Base-by-base conservation (phyloP, 2,113 vertebrate genomes). In the Aspiorhynchus laticeps region DNA sequence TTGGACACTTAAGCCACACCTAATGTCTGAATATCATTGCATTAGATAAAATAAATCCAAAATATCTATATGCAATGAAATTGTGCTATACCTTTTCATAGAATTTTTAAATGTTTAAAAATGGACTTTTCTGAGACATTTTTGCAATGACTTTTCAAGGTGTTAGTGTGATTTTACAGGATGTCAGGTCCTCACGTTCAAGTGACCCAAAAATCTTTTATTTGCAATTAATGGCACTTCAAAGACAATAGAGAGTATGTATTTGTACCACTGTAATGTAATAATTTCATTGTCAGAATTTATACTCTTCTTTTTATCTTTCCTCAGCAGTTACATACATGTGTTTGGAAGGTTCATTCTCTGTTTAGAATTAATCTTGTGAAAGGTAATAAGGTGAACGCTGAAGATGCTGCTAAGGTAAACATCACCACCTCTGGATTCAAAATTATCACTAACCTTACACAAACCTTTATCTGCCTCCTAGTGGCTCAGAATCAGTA, bases 371-470 rank as follows among this genome's bases (percentile, higher is more conserved):
- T 99, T 91, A 89, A 94, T 59, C 94, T 99, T 5, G 91, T 97
- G 84, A 97, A 96, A 83, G 97, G 96, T 88, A 97, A 93, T 94
- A 99, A 97, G 89, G 94, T 99, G 92, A 99, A 99, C 31, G 97
- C 98, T 33, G 98, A 99, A 92, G 98, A 99, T 92, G 95, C 94
- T 38, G 96, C 97, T 88, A 99, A 98, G 97, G 97, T 99, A 93
- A 96, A 93, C 92, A 53, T 11, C 28, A 43, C 19, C 56, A 28
- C 41, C 59, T 36, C 36, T 63, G 28, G 33, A 17, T 71, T 17
- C n/a, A 21, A 2, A 53, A 24, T 41, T 3, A 59, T 31, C 17
- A 15, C 63, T 36, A 15, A 53, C 51, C 51, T 17, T 43, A 43
- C 73, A 43, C 11, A 14, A 75, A 75, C 24, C 5, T 15, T 76